Conservation (phyloP, 2,113 vertebrate genomes). For the Orycteropus afer region DNA sequence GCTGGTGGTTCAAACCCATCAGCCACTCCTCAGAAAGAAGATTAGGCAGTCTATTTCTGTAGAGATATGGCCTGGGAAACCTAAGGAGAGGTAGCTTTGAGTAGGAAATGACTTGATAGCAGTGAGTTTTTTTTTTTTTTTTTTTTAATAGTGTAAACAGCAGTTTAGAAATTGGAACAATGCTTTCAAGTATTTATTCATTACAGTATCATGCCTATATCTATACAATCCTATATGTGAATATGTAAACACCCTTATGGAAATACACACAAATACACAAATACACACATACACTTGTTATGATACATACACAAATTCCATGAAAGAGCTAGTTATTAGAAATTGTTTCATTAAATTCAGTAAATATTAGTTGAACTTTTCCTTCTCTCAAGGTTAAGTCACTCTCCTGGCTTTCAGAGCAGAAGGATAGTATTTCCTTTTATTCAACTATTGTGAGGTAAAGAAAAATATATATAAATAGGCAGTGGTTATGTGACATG, state of each 20-base stretch:
- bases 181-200: neutral
- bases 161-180: neutral
- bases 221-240: accelerated
- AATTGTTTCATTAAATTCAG: neutral
- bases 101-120: no score
- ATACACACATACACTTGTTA: neutral
- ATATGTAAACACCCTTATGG: accelerated
- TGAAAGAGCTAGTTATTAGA: neutral
- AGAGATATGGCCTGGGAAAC: no score
- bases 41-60: no score
- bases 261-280: accelerated
- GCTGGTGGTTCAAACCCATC: no score
- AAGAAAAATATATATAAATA: neutral
- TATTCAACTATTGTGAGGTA: neutral
- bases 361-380: neutral
- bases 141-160: neutral
- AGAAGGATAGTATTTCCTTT: neutral
- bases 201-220: neutral
- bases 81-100: no score
- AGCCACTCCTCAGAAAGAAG: no score
- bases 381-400: neutral
- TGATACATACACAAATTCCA: neutral
- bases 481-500: neutral
- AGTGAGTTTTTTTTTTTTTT: no score
- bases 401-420: neutral